A percentile compares a stretch with the other conserved stretches of the same genome.
Evolutionary conservation across 2,113 vertebrate species (phyloP).

Genomic region (Salvelinus sp.): DNA sequence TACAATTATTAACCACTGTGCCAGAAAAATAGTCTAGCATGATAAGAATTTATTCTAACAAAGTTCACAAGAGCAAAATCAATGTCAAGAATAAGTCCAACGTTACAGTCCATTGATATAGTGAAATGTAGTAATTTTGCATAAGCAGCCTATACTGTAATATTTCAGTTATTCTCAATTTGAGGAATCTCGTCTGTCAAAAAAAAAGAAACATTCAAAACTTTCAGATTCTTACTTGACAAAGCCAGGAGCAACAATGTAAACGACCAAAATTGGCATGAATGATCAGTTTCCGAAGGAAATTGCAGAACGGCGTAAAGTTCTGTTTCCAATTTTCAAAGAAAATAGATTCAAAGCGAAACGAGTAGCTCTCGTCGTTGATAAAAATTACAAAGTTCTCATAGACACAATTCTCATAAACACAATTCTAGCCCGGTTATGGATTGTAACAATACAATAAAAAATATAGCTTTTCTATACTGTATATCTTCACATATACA

Average conservation of each 20-base stretch:
- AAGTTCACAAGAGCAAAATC: neutral
- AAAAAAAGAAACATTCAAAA: neutral
- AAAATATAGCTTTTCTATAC: too few relatives aligned
- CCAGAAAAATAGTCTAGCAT: neutral
- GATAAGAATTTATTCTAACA: neutral
- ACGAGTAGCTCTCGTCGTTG: too few relatives aligned
- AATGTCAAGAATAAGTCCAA: neutral
- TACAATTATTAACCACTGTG: constrained; percentile 43
- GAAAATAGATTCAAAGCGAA: too few relatives aligned
- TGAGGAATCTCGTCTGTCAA: neutral
- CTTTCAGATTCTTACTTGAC: constrained; percentile 51
- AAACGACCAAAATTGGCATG: neutral
- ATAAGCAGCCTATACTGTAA: neutral
- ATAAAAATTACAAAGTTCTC: too few relatives aligned
- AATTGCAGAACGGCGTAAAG: too few relatives aligned
- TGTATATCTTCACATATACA: too few relatives aligned
- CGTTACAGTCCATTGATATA: neutral
- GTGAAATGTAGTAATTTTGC: neutral
- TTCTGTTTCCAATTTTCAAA: too few relatives aligned
- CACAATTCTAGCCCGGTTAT: too few relatives aligned
- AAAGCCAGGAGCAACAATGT: constrained; percentile 52
- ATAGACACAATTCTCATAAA: too few relatives aligned
- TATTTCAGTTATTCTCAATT: neutral
- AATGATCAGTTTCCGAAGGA: too few relatives aligned
- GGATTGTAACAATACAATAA: too few relatives aligned